Evolutionary conservation across 2,113 vertebrate genomes (phyloP), one percentile per base, ranked within the genome.

Genomic region (Chrysochloris asiatica): DNA sequence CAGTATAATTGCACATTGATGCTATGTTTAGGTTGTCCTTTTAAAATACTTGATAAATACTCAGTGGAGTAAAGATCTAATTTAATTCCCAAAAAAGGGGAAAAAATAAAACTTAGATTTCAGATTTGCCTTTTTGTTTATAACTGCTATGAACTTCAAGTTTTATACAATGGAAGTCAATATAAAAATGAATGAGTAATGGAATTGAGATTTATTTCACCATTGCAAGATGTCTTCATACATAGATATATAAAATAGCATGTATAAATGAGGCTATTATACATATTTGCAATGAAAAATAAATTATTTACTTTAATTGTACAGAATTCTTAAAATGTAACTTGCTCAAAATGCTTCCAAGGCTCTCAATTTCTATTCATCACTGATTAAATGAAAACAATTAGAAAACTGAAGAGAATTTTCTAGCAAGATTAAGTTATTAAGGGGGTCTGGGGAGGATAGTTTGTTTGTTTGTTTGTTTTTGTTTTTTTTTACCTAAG

Each of bases 181-280:
- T 48, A 76, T 36, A 56, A 88, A 73, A 92, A 76, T 30, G 47
- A 14, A 33, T 63, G 43, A 86, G 22, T 76, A 69, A 43, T 77
- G 76, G 38, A 86, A 77, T 0, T 41, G 14, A 83, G 12, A 86
- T 48, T 38, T 56, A 76, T 86, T 24, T 86, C 22, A 67, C 19
- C 3, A 2, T 61, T 81, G 17, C 28, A 87, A 38, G 72, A 30
- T 88, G 2, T 92, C 16, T 84, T 67, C 56, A 79, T 41, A 47
- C 83, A 63, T 59, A 61, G 85, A 79, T 41, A 47, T 87, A 63
- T 59, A 61, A 88, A 88, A 13, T 90, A 43, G 87, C 22, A 54
- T 87, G 30, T 43, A 28, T 78, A 85, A 54, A 78, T n/a, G 54
- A 77, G 4, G 13, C n/a, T 73, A 11, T 50, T 78, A 71, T 21